These are phyloP conservation scores for Patiria miniata DNA, from an alignment of 35 echinoderm and acorn worm species.

Conservation along the genomic window DNA sequence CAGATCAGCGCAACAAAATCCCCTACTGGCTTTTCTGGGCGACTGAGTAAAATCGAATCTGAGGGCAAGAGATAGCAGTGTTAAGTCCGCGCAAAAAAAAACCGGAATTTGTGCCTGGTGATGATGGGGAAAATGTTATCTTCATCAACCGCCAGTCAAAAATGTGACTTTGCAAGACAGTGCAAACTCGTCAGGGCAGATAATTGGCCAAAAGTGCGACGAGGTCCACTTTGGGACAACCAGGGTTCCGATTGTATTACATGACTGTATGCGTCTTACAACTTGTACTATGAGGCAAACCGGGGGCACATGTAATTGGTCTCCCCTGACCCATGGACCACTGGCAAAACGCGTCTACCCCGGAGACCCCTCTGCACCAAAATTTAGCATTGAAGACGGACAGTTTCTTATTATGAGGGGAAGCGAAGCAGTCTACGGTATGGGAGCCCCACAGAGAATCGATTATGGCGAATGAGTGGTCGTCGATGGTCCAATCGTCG, in stretches of 20 bases:
- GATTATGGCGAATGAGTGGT: constrained; percentile 26
- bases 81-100: constrained; percentile 11
- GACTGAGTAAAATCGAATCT: constrained; percentile 1
- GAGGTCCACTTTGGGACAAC: constrained; percentile 44
- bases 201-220: constrained; percentile 39
- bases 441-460: constrained; percentile 39
- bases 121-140: background rate
- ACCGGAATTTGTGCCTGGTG: background rate
- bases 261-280: constrained; percentile 15
- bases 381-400: constrained; percentile 34
- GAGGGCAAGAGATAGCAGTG: constrained; percentile 5
- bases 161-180: constrained; percentile 16
- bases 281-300: constrained; percentile 12
- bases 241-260: background rate
- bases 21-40: background rate
- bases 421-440: constrained; percentile 47
- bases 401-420: constrained; percentile 36
- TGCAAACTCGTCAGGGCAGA: constrained; percentile 16
- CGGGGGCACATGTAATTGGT: constrained; percentile 60
- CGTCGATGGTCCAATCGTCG: constrained; percentile 52
- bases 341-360: constrained; percentile 52
- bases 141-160: constrained; percentile 25
- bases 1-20: constrained; percentile 44
- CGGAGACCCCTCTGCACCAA: constrained; percentile 35
- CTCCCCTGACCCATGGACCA: constrained; percentile 17